Evolutionary conservation across 2,797 vertebrate genomes (phyloP), one percentile per base, ranked within the genome.

Genomic region (Karalla daura): DNA sequence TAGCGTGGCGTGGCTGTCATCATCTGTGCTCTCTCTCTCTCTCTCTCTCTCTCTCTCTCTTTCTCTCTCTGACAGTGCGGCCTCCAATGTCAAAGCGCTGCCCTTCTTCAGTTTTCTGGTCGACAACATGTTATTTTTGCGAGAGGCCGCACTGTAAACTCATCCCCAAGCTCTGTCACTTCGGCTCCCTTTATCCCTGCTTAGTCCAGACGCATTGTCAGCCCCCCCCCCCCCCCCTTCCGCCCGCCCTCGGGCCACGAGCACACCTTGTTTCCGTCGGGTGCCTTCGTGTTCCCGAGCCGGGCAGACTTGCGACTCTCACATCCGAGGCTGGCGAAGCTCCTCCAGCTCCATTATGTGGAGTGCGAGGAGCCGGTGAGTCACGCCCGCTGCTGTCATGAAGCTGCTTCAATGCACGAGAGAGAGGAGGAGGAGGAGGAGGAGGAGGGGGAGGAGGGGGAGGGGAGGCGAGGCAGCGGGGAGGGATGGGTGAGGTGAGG

Each of bases 301-400:
- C 37, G 64, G 55, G 65, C 50, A 61, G 70, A 79, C 69, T 80
- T 78, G 86, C 66, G 78, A 73, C 72, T 83, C 63, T 81, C 78
- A 70, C 84, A 67, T 81, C 81, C 32, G 58, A 83, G 74, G 47
- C 79, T 75, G 68, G 25, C 20, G 21, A n/a, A 67, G 59, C 80
- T 56, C 80, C 69, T 84, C 60, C 67, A 63, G 78, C 62, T 23
- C 70, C 59, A 70, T 75, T 78, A 68, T 79, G 50, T 60, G 67
- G 44, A 66, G 69, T 71, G 86, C 80, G 82, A 86, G n/a, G 75
- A 83, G 72, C 40, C 74, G 27, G 56, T 90, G 90, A 90, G 66
- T 90, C 90, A 91, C 32, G 72, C 70, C 83, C 61, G 79, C 86
- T 85, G 84, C 73, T 84, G 73, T 70, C 55, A 44, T 67, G 62